phyloP scores from a whole-genome alignment of 2,888 invertebrate genomes.

The Aphodius granarius region DNA sequence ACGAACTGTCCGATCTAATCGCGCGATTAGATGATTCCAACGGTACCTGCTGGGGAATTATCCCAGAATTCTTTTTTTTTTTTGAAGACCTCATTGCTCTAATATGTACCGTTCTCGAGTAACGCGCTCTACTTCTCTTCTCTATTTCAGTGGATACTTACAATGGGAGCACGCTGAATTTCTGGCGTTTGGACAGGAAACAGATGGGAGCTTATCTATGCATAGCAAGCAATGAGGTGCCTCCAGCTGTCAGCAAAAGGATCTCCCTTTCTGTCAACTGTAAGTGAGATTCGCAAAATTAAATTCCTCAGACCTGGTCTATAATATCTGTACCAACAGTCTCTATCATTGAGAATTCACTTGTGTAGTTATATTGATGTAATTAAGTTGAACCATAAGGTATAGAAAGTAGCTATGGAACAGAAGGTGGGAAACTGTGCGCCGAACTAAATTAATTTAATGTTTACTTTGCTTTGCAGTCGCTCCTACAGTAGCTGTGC shows the following conservation, averaged over 20 bases:
- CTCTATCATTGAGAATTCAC: background rate
- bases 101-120: conserved; percentile 13
- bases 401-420: too few species aligned
- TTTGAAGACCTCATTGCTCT: too few species aligned
- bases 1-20: too few species aligned
- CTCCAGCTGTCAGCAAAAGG: conserved; percentile 86
- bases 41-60: too few species aligned
- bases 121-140: too few species aligned
- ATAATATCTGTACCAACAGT: background rate
- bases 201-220: conserved; percentile 94
- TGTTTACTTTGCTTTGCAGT: conserved; percentile 59
- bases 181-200: conserved; percentile 80
- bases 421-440: background rate
- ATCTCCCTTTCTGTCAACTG: conserved; percentile 88
- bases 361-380: background rate
- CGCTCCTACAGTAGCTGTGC: conserved; percentile 85
- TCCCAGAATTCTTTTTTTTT: too few species aligned
- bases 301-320: background rate
- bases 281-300: conserved; percentile 59
- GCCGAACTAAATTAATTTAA: conserved; percentile 15
- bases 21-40: too few species aligned
- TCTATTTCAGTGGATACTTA: conserved; percentile 67
- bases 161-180: conserved; percentile 72
- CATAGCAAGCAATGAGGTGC: conserved; percentile 90
- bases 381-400: background rate